Evolutionary conservation across 2,888 invertebrate genomes (phyloP), one percentile per base, ranked within the genome.

Genomic region (Spialia ferax): DNA sequence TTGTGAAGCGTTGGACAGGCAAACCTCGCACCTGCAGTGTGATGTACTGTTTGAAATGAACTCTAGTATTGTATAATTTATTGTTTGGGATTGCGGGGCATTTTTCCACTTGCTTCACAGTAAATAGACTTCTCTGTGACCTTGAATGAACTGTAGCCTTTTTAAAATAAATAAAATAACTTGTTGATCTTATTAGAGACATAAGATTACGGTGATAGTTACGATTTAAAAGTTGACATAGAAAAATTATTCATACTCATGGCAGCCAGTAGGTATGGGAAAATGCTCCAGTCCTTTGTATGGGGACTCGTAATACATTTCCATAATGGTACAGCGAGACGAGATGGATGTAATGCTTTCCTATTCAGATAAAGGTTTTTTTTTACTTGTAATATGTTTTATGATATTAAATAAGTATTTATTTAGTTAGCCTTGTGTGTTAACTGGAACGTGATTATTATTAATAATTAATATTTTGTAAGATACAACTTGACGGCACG

Each of bases 341-440:
- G 71, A 69, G 70, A 71, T 71, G 72, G 71, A 71, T 71, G 72
- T 69, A 73, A 68, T 69, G 72, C 70, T 75, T 75, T 75, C 74
- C 74, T 79, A 72, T 77, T 74, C 71, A 74, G 73, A n/a, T 76
- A 75, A 76, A 74, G 22, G 13, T 38, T 29, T 13, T 62, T 66
- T 79, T 83, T 81, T 82, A 83, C 83, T 84, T 87, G 79, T 86
- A 86, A 85, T 77, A 79, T 84, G 84, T 82, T 85, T 83, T 88
- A 87, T 86, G 88, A 87, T 89, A 87, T 88, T 88, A 84, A 82
- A 77, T 87, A 90, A 90, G 89, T 91, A 91, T 91, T 91, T 91
- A 91, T 91, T 91, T 89, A 86, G 83, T 79, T 88, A 88, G 85
- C 79, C 74, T 82, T 74, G 73, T 75, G 80, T 78, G 66, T 66